Evolutionary conservation across 2,888 invertebrate genomes (phyloP), one percentile per base, ranked within the genome.

Genomic region (Drosophila infuscata): DNA sequence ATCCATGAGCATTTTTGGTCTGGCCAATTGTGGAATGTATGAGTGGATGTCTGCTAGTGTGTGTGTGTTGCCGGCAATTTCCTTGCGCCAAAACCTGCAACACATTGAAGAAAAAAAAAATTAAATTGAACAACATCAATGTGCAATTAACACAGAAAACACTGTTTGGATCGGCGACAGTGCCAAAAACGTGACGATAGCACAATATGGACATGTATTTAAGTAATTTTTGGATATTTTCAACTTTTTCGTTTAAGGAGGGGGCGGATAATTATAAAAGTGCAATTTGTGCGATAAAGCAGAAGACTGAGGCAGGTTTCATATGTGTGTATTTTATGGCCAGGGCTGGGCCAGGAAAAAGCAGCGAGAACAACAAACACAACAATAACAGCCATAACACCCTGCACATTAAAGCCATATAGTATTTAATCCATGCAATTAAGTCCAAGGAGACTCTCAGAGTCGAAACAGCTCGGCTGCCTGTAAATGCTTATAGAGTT

Each of bases 401-500:
- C 64, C 65, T 60, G 58, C 64, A 75, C 76, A 88, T 88, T 76
- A 86, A 88, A 84, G 79, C 86, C 90, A 76, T 82, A 86, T 89
- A 83, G 84, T 89, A 82, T 81, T 83, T 90, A 90, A 91, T 89
- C 89, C 90, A 78, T 83, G 82, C 90, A 90, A 90, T 90, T 91
- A 88, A 90, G 89, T 88, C 88, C 86, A 90, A 89, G 90, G 91
- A 81, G 76, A 76, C 60, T 64, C 57, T 48, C 53, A 64, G 57
- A 64, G 67, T 62, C 33, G 43, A 25, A 62, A 30, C 17, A 11
- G 30, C 51, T 9, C 30, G 54, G 6, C 48, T 32, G 29, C 8
- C 20, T 65, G 56, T 35, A n/a, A 46, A 35, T 74, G 48, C 48
- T 25, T 30, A 36, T 53, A 33, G 60, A 76, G 61, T 76, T 74